Conservation (phyloP, 2,113 vertebrate species). For the Morone chrysops region DNA sequence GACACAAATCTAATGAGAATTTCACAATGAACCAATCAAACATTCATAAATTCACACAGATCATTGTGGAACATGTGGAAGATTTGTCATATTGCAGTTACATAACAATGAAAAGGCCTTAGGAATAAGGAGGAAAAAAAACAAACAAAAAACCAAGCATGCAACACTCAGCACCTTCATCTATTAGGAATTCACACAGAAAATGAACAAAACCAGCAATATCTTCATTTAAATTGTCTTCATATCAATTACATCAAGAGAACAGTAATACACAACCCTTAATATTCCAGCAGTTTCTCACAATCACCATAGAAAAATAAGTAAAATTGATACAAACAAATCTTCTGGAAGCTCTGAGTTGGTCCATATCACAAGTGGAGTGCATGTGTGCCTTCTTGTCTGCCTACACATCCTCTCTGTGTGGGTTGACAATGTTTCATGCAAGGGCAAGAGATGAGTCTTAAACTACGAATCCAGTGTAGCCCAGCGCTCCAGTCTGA, state of each 20-base stretch:
- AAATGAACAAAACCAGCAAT: constrained; percentile 60
- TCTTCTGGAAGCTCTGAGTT: constrained; percentile 74
- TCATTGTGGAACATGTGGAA: constrained; percentile 44
- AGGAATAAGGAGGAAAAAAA: neutral
- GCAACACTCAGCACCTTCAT: constrained; percentile 76
- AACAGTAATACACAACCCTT: constrained; percentile 60
- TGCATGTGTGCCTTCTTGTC: constrained; percentile 55
- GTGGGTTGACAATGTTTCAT: constrained; percentile 76
- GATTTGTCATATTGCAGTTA: constrained; percentile 64
- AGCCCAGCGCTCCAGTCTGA: constrained; percentile 61
- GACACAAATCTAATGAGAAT: constrained; percentile 57
- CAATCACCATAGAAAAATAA: constrained; percentile 76
- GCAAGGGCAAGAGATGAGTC: constrained; percentile 66
- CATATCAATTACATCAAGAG: constrained; percentile 64
- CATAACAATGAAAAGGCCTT: constrained; percentile 40
- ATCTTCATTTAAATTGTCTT: constrained; percentile 72
- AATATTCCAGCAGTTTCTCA: constrained; percentile 74
- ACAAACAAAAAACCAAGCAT: constrained; percentile 66
- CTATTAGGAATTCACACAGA: constrained; percentile 66
- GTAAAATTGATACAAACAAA: constrained; percentile 68
- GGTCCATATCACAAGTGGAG: constrained; percentile 66
- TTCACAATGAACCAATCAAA: constrained; percentile 66
- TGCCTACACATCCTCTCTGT: constrained; percentile 56
- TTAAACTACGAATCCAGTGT: constrained; percentile 65
- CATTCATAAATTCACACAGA: constrained; percentile 49